Percentiles rank a stretch among this genome's conserved stretches.
These are phyloP conservation scores for Columbina picui DNA, from an alignment of 2,113 vertebrate species.

Conservation along the genomic window DNA sequence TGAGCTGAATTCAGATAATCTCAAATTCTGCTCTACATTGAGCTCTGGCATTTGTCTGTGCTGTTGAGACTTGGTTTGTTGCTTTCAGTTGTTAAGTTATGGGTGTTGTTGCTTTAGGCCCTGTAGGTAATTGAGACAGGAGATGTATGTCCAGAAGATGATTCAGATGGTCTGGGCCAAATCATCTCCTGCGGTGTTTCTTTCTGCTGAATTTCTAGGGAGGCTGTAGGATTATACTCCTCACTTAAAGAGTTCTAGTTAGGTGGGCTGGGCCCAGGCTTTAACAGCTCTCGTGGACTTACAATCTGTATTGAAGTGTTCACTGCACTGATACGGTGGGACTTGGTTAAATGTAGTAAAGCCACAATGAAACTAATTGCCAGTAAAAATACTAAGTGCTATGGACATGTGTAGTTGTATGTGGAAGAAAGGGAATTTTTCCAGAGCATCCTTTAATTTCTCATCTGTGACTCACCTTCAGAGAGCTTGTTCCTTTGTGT, in stretches of 20 bases:
- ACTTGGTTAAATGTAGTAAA: not conserved
- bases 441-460: not conserved
- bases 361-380: not conserved
- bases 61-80: not conserved
- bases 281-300: not conserved
- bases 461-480: not conserved
- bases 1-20: not conserved
- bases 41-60: not conserved
- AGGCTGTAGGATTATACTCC: not conserved
- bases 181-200: not conserved
- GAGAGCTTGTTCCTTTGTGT: not conserved
- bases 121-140: not conserved
- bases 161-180: not conserved
- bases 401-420: not conserved
- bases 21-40: not conserved
- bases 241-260: not conserved
- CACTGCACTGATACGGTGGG: not conserved
- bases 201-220: not conserved
- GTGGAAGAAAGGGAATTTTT: not conserved
- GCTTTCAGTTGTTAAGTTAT: not conserved
- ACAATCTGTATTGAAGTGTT: not conserved
- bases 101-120: not conserved
- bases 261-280: not conserved
- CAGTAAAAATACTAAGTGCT: not conserved
- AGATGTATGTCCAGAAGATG: not conserved